Evolutionary conservation across 2,797 vertebrate genomes (phyloP).

Genomic region (Odontamblyopus lacepedii): DNA sequence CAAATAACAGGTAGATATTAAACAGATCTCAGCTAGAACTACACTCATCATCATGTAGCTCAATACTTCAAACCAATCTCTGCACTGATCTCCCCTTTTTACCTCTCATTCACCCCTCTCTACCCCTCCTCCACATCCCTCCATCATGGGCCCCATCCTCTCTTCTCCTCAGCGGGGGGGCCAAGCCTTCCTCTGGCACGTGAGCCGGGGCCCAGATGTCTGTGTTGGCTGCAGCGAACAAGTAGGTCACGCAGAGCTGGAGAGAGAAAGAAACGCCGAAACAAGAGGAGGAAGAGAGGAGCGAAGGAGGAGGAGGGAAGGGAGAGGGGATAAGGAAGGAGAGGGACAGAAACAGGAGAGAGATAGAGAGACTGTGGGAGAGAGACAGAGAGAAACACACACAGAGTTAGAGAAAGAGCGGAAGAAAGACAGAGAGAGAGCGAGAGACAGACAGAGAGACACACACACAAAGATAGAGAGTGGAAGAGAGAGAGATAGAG

Average conservation of each 20-base stretch:
- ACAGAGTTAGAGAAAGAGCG: too few relatives aligned
- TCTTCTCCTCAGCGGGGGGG: constrained; percentile 32
- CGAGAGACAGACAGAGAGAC: too few relatives aligned
- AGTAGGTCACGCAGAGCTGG: constrained; percentile 56
- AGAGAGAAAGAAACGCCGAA: constrained; percentile 13
- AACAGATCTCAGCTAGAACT: neutral
- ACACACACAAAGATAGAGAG: too few relatives aligned
- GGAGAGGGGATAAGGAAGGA: neutral
- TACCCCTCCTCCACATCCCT: constrained; percentile 24
- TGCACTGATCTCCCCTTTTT: constrained; percentile 16
- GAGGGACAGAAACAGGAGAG: constrained; percentile 4
- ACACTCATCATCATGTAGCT: neutral
- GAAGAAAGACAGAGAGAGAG: too few relatives aligned
- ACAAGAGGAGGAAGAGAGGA: constrained; percentile 4
- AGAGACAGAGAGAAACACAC: too few relatives aligned
- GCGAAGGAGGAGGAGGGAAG: neutral
- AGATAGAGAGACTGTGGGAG: neutral
- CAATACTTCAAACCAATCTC: constrained; percentile 2
- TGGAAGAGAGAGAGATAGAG: too few relatives aligned
- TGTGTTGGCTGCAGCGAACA: constrained; percentile 60
- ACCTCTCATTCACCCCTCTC: constrained; percentile 37
- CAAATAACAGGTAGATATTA: neutral
- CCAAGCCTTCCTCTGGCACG: constrained; percentile 60
- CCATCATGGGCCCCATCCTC: neutral
- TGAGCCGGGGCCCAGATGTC: constrained; percentile 70